These are phyloP conservation scores for Amblyopsis rosae DNA, from an alignment of 2,113 vertebrate species.

Conservation along the genomic window DNA sequence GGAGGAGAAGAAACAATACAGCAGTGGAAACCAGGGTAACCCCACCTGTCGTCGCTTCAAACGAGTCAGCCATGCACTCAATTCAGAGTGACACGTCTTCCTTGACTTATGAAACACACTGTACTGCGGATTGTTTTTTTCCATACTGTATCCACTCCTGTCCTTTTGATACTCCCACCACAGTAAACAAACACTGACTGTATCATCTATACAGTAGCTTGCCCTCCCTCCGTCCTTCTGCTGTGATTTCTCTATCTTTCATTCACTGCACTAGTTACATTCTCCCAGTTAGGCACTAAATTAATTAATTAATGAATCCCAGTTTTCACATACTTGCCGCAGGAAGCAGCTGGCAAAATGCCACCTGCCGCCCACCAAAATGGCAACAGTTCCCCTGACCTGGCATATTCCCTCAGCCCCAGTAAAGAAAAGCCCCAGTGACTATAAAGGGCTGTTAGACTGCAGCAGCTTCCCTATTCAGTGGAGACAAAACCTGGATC, in stretches of 20 bases:
- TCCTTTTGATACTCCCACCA: slow-evolving; percentile 23
- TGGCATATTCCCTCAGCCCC: slow-evolving; percentile 67
- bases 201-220: not conserved
- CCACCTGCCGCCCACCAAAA: slow-evolving; percentile 50
- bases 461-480: slow-evolving; percentile 69
- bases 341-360: slow-evolving; percentile 58
- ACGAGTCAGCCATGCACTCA: slow-evolving; percentile 66
- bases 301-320: slow-evolving; percentile 18
- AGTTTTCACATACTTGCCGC: slow-evolving; percentile 36
- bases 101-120: slow-evolving; percentile 46
- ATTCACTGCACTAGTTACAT: slow-evolving; percentile 13
- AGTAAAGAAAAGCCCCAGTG: slow-evolving; percentile 48
- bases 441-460: slow-evolving; percentile 67
- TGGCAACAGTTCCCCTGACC: slow-evolving; percentile 75
- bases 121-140: slow-evolving; percentile 28
- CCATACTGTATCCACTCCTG: slow-evolving; percentile 16
- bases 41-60: slow-evolving; percentile 66
- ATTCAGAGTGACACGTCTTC: slow-evolving; percentile 70
- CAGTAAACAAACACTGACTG: slow-evolving; percentile 9
- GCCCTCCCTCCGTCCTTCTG: slow-evolving; percentile 8
- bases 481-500: slow-evolving; percentile 78
- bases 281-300: slow-evolving; percentile 18
- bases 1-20: slow-evolving; percentile 6
- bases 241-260: slow-evolving; percentile 2
- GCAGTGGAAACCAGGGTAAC: slow-evolving; percentile 74